phyloP scores from a whole-genome alignment of 2,113 vertebrate species.

The Coptodon bakossiorum region DNA sequence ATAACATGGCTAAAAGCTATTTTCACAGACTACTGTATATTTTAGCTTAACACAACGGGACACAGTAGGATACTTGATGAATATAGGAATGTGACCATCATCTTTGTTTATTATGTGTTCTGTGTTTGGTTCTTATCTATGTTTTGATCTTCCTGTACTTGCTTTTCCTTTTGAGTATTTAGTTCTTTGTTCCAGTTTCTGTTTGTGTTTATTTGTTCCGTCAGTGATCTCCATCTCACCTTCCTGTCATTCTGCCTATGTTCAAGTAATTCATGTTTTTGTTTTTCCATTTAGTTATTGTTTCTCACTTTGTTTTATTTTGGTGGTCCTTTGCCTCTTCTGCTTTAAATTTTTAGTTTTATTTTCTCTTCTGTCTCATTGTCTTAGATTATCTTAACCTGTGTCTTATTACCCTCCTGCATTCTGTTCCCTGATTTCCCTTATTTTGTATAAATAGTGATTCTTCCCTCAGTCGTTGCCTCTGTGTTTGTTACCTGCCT shows the following conservation, averaged over 20 bases:
- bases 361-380: neutral
- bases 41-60: neutral
- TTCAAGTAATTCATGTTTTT: neutral
- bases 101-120: neutral
- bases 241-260: neutral
- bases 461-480: neutral
- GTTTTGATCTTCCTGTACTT: neutral
- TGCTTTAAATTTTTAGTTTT: neutral
- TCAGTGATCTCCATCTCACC: neutral
- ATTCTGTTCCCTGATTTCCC: neutral
- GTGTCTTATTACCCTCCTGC: neutral
- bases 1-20: neutral
- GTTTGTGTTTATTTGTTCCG: neutral
- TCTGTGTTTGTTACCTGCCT: neutral
- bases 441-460: neutral
- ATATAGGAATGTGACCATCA: neutral
- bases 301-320: neutral
- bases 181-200: neutral
- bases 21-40: neutral
- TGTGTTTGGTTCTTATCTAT: neutral
- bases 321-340: neutral
- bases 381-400: neutral
- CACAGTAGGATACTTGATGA: neutral
- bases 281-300: neutral
- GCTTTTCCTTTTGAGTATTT: neutral